These are phyloP conservation scores for Peromyscus polionotus DNA, from an alignment of 2,113 vertebrate genomes.

Conservation along the genomic window DNA sequence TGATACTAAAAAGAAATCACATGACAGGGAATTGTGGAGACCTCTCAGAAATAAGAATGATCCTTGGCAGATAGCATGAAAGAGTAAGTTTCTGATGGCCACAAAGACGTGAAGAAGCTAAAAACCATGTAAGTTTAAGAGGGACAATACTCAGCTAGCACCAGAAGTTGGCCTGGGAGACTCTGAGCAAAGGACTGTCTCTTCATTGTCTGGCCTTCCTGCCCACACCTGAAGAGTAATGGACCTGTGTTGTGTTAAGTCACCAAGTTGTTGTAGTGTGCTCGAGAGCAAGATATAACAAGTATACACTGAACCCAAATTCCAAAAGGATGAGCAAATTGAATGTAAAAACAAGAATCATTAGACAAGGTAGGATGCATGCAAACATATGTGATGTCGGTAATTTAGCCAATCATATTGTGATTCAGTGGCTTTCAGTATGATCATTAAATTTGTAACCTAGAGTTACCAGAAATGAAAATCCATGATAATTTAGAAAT, in stretches of 20 bases:
- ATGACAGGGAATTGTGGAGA: neutral
- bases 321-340: neutral
- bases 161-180: neutral
- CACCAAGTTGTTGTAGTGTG: neutral
- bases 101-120: conserved; percentile 6
- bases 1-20: neutral
- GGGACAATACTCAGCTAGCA: neutral
- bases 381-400: neutral
- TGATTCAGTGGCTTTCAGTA: neutral
- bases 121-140: neutral
- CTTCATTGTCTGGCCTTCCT: neutral
- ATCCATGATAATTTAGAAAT: neutral
- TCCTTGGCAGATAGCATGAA: neutral
- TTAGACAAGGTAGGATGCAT: neutral
- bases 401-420: conserved; percentile 27
- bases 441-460: neutral
- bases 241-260: neutral
- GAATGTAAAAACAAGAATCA: neutral
- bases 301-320: neutral
- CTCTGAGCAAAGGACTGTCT: neutral
- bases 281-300: neutral
- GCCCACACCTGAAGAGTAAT: neutral
- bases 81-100: neutral
- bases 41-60: neutral
- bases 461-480: conserved; percentile 6